Percentiles rank a stretch among this genome's conserved stretches.
Evolutionary conservation across 2,113 vertebrate species (phyloP).

Genomic region (Tautogolabrus adspersus): DNA sequence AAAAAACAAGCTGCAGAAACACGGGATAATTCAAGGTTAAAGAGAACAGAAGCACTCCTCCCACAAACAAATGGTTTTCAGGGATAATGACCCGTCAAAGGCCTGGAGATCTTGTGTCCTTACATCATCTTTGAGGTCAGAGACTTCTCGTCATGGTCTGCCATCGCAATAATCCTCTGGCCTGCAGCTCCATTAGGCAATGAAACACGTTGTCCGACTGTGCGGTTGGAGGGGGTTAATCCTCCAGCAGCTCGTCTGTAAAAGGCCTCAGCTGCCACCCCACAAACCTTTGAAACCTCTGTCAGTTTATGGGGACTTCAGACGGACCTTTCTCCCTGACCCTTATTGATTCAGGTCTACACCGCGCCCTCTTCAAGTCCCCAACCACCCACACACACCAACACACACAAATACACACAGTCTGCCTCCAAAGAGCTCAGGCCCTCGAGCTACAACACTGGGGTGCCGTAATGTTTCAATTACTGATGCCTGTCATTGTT

Average conservation of each 20-base stretch:
- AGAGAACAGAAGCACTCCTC: not conserved
- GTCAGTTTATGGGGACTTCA: slow-evolving; percentile 62
- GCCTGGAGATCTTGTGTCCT: slow-evolving; percentile 4
- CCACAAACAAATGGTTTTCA: not conserved
- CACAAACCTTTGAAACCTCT: slow-evolving; percentile 55
- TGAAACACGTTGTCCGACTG: slow-evolving; percentile 50
- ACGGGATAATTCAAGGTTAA: not conserved
- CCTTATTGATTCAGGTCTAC: slow-evolving; percentile 66
- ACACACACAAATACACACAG: no score
- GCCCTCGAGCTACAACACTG: slow-evolving; percentile 46
- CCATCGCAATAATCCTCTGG: slow-evolving; percentile 52
- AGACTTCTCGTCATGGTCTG: slow-evolving; percentile 61
- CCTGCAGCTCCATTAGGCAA: slow-evolving; percentile 57
- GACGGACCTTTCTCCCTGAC: slow-evolving; percentile 58
- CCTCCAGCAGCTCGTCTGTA: slow-evolving; percentile 39
- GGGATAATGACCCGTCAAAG: slow-evolving; percentile 52
- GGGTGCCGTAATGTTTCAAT: slow-evolving; percentile 67
- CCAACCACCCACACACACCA: slow-evolving; percentile 13
- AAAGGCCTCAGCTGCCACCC: slow-evolving; percentile 63
- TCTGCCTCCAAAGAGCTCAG: slow-evolving; percentile 34
- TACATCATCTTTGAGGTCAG: slow-evolving; percentile 43
- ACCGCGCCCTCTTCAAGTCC: slow-evolving; percentile 40
- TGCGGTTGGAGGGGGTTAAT: slow-evolving; percentile 48
- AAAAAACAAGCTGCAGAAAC: not conserved
- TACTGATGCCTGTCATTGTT: slow-evolving; percentile 56